Conservation (phyloP, 2,113 vertebrate species). For the Herpetotheres cachinnans region DNA sequence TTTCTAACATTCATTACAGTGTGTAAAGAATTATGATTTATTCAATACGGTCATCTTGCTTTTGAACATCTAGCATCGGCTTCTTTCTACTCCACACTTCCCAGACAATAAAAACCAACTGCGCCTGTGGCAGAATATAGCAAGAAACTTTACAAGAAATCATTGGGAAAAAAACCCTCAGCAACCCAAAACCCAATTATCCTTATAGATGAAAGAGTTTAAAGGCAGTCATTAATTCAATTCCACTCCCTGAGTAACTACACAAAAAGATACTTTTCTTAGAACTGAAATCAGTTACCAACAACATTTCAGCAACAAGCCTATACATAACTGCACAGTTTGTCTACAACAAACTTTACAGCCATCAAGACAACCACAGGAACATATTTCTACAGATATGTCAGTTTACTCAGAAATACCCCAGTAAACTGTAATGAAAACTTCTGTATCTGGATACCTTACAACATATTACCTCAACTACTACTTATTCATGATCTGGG, state of each 20-base stretch:
- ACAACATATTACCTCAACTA: not conserved
- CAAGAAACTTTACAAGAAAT: not conserved
- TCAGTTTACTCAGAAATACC: not conserved
- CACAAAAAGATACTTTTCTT: not conserved
- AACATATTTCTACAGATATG: not conserved
- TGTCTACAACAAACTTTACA: not conserved
- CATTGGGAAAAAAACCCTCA: accelerated
- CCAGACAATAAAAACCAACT: not conserved
- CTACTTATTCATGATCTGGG: not conserved
- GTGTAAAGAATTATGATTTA: not conserved
- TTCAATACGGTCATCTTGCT: not conserved
- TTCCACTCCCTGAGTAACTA: not conserved
- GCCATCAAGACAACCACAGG: not conserved
- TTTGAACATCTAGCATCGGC: not conserved
- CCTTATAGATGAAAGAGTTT: not conserved
- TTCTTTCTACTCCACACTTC: not conserved
- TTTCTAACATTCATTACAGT: not conserved
- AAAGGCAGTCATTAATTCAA: not conserved
- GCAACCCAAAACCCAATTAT: not conserved
- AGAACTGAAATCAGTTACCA: not conserved
- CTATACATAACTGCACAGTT: not conserved
- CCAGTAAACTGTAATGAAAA: not conserved
- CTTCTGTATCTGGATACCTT: not conserved
- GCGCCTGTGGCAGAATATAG: not conserved
- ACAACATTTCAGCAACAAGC: not conserved